These are phyloP conservation scores for Neosilurus hyrtlii DNA, from an alignment of 2,797 vertebrate species.

Conservation along the genomic window DNA sequence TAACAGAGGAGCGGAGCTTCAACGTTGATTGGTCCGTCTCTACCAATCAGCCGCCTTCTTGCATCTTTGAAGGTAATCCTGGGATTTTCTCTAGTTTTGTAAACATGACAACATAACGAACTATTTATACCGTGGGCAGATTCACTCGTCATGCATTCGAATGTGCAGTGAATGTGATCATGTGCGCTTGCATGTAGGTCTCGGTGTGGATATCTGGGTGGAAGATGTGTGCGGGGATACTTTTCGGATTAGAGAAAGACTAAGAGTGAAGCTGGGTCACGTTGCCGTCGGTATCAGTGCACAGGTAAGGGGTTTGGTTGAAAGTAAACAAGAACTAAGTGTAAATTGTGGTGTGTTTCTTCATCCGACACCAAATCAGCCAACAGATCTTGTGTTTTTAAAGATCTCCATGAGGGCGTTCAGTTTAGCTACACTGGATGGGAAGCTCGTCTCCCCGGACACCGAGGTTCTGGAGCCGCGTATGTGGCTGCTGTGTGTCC, in stretches of 20 bases:
- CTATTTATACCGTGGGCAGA: too few relatives aligned
- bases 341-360: background rate
- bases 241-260: conserved; percentile 87
- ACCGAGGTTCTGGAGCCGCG: conserved; percentile 81
- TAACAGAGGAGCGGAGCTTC: conserved; percentile 72
- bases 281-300: conserved; percentile 90
- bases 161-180: background rate
- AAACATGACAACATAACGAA: background rate
- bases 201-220: conserved; percentile 91
- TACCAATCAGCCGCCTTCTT: conserved; percentile 72
- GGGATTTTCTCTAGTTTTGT: background rate
- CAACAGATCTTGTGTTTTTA: conserved; percentile 22
- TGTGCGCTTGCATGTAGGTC: conserved; percentile 28
- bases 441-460: conserved; percentile 77
- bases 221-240: conserved; percentile 85
- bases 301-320: conserved; percentile 74
- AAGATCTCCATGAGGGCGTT: conserved; percentile 84
- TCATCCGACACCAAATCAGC: background rate
- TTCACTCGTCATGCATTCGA: background rate
- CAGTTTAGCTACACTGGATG: conserved; percentile 87
- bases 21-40: conserved; percentile 79
- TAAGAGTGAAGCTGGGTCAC: conserved; percentile 86
- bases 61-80: conserved; percentile 80
- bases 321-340: background rate
- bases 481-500: conserved; percentile 84